Evolutionary conservation across 2,113 vertebrate species (phyloP).

Genomic region (Oryzias javanicus): DNA sequence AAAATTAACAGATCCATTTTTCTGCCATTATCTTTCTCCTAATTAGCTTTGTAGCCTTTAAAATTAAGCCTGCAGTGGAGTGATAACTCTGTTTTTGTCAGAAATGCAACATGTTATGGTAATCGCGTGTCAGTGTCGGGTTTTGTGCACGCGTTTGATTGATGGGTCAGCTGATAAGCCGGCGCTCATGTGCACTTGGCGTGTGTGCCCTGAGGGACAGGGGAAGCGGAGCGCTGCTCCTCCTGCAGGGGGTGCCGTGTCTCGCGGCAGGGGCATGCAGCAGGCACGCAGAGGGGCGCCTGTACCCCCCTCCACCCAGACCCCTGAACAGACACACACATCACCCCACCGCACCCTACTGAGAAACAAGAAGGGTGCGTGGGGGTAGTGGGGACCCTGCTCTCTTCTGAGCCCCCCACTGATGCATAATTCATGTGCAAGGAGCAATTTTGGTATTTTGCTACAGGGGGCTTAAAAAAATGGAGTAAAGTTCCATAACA

Average conservation of each 20-base stretch:
- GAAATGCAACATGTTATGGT: slow-evolving; percentile 27
- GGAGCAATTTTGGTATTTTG: slow-evolving; percentile 97
- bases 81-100: slow-evolving; percentile 9
- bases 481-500: slow-evolving; percentile 73
- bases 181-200: slow-evolving; percentile 42
- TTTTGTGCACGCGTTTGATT: slow-evolving; percentile 50
- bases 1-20: neutral
- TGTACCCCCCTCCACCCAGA: slow-evolving; percentile 67
- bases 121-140: slow-evolving; percentile 21
- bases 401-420: slow-evolving; percentile 88
- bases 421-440: slow-evolving; percentile 98
- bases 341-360: slow-evolving; percentile 72
- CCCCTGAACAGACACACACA: slow-evolving; percentile 47
- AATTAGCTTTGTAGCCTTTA: slow-evolving; percentile 1
- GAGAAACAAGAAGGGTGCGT: slow-evolving; percentile 74
- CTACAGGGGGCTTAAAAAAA: slow-evolving; percentile 85
- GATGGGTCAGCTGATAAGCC: slow-evolving; percentile 63
- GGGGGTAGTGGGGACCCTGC: slow-evolving; percentile 58
- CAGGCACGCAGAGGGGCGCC: slow-evolving; percentile 79
- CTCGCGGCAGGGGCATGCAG: slow-evolving; percentile 71
- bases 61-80: slow-evolving; percentile 19
- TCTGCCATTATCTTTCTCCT: slow-evolving; percentile 2
- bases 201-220: slow-evolving; percentile 75
- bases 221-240: slow-evolving; percentile 82
- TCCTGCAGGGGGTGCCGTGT: slow-evolving; percentile 80